Evolutionary conservation across 2,888 invertebrate genomes (phyloP).

Genomic region (Saturnia pavonia): DNA sequence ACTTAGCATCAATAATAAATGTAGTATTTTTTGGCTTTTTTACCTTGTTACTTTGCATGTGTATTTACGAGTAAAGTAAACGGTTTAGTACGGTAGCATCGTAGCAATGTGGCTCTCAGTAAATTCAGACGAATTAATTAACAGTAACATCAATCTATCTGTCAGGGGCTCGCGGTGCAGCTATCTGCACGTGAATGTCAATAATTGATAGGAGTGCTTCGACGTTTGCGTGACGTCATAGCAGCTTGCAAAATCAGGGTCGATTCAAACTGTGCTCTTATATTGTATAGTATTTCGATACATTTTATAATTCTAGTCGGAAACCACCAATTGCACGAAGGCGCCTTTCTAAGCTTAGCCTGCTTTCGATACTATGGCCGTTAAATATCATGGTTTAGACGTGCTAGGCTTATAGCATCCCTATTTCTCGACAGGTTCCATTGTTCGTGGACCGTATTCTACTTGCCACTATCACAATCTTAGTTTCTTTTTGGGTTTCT

Average conservation of each 20-base stretch:
- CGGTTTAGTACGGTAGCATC: background rate
- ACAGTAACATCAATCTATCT: constrained; percentile 35
- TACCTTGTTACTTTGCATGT: background rate
- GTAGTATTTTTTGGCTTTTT: too few species aligned
- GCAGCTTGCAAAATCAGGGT: background rate
- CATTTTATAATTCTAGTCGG: too few species aligned
- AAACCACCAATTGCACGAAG: too few species aligned
- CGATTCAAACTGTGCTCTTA: background rate
- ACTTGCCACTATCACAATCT: too few species aligned
- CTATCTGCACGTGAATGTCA: constrained; percentile 30
- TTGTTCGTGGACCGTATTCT: too few species aligned
- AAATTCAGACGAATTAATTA: constrained; percentile 35
- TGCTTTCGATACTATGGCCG: too few species aligned
- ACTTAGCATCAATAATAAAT: too few species aligned
- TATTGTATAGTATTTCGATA: background rate
- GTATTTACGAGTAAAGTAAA: background rate
- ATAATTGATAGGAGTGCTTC: constrained; percentile 30
- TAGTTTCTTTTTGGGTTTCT: too few species aligned
- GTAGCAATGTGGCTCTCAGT: constrained; percentile 18
- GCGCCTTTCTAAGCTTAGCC: too few species aligned
- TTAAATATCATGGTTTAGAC: too few species aligned
- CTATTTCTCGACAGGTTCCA: too few species aligned
- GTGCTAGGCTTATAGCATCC: too few species aligned
- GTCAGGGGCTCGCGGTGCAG: constrained; percentile 30
- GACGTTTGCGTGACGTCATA: background rate